Percentiles rank a stretch among this genome's conserved stretches.
Conservation (phyloP, 2,888 invertebrate genomes). For the Agapostemon virescens region DNA sequence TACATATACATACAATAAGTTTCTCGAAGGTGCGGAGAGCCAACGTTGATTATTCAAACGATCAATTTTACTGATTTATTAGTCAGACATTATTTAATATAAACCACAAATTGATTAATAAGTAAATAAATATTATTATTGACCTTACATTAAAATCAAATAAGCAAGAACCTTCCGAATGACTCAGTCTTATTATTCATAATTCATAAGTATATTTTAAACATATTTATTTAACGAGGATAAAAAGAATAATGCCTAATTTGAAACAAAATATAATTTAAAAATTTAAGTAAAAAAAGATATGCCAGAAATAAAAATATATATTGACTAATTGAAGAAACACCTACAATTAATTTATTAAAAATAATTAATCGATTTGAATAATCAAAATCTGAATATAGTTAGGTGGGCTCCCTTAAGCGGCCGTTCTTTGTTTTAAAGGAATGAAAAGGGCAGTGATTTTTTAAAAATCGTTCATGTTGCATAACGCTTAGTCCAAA, state of each 20-base stretch:
- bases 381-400: constrained; percentile 44
- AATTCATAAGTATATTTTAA: background rate
- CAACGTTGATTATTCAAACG: constrained; percentile 46
- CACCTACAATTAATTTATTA: constrained; percentile 25
- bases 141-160: background rate
- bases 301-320: background rate
- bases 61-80: constrained; percentile 12
- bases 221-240: background rate
- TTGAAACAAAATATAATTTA: constrained; percentile 38
- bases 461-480: constrained; percentile 84
- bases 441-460: constrained; percentile 33
- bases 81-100: background rate
- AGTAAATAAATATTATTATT: constrained; percentile 8
- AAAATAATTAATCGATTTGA: constrained; percentile 38
- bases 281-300: constrained; percentile 48
- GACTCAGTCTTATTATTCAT: constrained; percentile 1
- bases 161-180: background rate
- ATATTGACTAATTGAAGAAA: constrained; percentile 26
- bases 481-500: constrained; percentile 99
- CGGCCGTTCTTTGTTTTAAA: constrained; percentile 39
- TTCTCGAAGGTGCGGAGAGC: constrained; percentile 48
- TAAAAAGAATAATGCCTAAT: background rate
- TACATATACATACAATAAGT: constrained; percentile 59
- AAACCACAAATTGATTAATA: background rate
- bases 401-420: constrained; percentile 39